phyloP scores from a whole-genome alignment of 2,113 vertebrate genomes.

The Smithornis capensis region DNA sequence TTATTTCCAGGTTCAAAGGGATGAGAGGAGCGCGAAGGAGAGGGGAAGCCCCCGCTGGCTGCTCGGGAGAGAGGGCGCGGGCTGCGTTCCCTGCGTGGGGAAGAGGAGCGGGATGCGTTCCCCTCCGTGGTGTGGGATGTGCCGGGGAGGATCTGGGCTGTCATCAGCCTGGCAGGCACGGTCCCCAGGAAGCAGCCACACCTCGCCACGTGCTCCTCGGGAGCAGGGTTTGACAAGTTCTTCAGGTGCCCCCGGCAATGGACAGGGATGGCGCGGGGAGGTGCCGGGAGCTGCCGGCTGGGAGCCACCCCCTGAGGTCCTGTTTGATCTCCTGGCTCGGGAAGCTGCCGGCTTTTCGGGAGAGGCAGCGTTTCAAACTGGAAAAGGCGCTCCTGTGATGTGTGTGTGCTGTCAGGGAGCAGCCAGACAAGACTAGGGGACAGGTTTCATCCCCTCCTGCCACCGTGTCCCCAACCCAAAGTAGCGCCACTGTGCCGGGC shows the following conservation, averaged over 20 bases:
- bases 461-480: rapidly evolving
- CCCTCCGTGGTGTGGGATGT: not conserved
- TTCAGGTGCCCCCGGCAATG: not conserved
- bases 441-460: not conserved
- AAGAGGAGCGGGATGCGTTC: not conserved
- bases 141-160: not conserved
- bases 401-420: not conserved
- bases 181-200: not conserved
- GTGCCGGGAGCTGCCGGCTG: not conserved
- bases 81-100: rapidly evolving
- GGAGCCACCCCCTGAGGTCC: not conserved
- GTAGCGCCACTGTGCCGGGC: rapidly evolving
- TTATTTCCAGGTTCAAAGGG: constrained; percentile 32
- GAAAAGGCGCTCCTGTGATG: not conserved
- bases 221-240: not conserved
- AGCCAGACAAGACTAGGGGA: not conserved
- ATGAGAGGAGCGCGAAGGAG: not conserved
- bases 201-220: not conserved
- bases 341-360: rapidly evolving
- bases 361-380: not conserved
- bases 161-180: not conserved
- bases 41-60: not conserved
- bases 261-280: not conserved
- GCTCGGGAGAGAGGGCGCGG: rapidly evolving
- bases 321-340: not conserved